Evolutionary conservation across 30 jellyfish, hydroid and myxozoan genomes (phyloP), one percentile per base, ranked within the genome.

Genomic region (Aurelia sp.): DNA sequence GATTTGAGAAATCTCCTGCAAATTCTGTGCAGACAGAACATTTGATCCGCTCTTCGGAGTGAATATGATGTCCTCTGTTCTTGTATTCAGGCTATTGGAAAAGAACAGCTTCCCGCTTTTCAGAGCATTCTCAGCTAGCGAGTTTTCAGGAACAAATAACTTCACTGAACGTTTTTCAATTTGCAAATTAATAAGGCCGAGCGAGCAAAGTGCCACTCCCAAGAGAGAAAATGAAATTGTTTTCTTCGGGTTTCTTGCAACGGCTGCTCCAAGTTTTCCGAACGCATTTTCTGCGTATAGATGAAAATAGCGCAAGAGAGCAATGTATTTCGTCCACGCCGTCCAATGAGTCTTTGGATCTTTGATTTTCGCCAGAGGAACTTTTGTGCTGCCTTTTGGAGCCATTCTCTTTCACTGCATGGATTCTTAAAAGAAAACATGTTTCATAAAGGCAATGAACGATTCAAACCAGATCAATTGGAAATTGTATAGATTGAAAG

Each of bases 111-210:
- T 83, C 50, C 80, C 92, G 8, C 4, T 44, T 57, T 72, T 75
- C 13, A 83, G 53, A 31, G 92, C 87, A 5, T 70, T n/a, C 15
- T 47, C 71, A 10, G 92, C 60, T 21, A 55, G 87, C 31, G 85
- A 66, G 72, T 83, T 83, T 83, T 83, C 73, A 48, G 92, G 92
- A 40, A 83, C 87, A 51, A 70, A 73, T 4, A 83, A 66, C 65
- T 73, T 57, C 9, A 12, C 55, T 11, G 86, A 11, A 23, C 81
- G 60, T 11, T 37, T 27, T 44, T 83, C 92, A 17, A 51, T 19
- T 40, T 71, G 73, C 19, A 52, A 44, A 19, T 75, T 71, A 3
- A 57, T 31, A 16, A 83, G 27, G 44, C 92, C 92, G 20, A 37
- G 21, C 19, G 78, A 48, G 41, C 92, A 51, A 17, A 72, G 19